Base-by-base conservation (phyloP, 2,113 vertebrate genomes). In the Pardalotus punctatus region DNA sequence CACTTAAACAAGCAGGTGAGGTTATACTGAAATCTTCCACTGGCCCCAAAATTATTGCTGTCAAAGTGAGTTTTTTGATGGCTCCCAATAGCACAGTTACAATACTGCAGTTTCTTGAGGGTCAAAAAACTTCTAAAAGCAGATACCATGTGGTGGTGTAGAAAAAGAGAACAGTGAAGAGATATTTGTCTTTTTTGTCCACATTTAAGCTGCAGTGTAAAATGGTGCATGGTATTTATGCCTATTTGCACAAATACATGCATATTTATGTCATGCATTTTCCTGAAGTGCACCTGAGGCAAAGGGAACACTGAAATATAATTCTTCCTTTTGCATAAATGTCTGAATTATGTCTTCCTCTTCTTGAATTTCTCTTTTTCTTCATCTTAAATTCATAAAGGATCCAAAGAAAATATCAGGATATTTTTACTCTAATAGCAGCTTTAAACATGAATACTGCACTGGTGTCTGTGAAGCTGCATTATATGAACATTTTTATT, bases 201-300 rank as follows among this genome's bases (percentile, higher is more conserved):
- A 40, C 4, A 7, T 56, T 81, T 91, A 94, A 94, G 58, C 19
- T 76, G 6, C 29, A 38, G 38, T n/a, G 24, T 89, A 81, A 92
- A 93, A 29, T 45, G 31, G 24, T 38, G 88, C 1, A 2, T 35
- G 7, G 65, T 31, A 45, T 72, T 94, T 92, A n/a, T 81, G 57
- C 28, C 27, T 91, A 21, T 90, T 84, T 94, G 74, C 73, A 70
- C 58, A 93, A 87, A 76, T 66, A 66, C 51, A 82, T 76, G 54
- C 45, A 89, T 93, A 92, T 90, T 91, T 66, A 67, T 84, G 58
- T 56, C 5, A 15, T 24, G 12, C 31, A 2, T 84, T 88, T 93
- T 47, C 54, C 23, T 86, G 66, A 94, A 96, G 80, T 67, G 69
- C 76, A 95, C 78, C 50, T 76, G 42, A 58, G 77, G 93, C 87